phyloP scores from a whole-genome alignment of 2,888 invertebrate species.

The Aphidius colemani region DNA sequence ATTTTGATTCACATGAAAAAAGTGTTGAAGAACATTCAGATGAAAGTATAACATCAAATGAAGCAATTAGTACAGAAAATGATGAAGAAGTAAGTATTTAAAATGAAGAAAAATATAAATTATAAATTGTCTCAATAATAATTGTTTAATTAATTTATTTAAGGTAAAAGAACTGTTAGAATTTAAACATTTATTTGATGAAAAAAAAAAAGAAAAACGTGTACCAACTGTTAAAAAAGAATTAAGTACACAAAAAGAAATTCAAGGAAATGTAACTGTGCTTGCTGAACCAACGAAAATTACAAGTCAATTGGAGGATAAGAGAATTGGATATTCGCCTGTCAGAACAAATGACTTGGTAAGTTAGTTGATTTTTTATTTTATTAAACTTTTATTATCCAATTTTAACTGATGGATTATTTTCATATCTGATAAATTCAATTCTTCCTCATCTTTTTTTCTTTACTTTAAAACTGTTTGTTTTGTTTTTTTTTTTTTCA shows the following conservation, averaged over 20 bases:
- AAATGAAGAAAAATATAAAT: background rate
- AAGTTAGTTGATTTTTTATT: background rate
- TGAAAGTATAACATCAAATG: constrained; percentile 45
- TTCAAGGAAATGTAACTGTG: constrained; percentile 46
- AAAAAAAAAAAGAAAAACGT: constrained; percentile 37
- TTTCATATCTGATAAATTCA: too few relatives aligned
- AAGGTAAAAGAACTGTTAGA: background rate
- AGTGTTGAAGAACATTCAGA: constrained; percentile 42
- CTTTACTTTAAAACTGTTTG: too few relatives aligned
- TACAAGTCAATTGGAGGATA: constrained; percentile 13
- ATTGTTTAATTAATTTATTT: background rate
- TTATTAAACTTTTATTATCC: background rate
- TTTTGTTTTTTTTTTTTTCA: background rate
- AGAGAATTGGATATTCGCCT: constrained; percentile 3
- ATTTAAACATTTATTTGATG: background rate
- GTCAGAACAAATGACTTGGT: constrained; percentile 19
- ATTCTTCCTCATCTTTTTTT: too few relatives aligned
- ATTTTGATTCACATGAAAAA: constrained; percentile 45
- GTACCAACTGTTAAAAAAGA: constrained; percentile 54
- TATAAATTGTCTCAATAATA: background rate
- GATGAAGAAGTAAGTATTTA: constrained; percentile 16
- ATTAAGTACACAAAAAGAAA: constrained; percentile 52
- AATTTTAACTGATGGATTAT: background rate
- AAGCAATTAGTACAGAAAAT: constrained; percentile 35
- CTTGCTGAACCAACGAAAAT: constrained; percentile 7